Evolutionary conservation across 2,888 invertebrate species (phyloP).

Genomic region (Theodoxus fluviatilis): DNA sequence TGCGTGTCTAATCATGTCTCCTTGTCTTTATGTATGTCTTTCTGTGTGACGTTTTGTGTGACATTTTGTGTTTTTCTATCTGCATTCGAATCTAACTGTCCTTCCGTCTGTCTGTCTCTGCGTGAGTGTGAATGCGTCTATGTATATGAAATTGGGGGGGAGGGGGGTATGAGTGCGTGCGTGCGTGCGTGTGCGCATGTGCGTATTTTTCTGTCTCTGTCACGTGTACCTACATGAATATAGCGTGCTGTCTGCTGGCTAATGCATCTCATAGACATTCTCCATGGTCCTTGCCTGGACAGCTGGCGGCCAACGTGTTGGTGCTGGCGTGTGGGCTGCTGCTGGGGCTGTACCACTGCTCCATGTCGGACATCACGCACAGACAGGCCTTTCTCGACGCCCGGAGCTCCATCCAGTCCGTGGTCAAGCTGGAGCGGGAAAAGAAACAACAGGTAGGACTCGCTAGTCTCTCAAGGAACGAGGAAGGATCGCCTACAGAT

Average conservation of each 20-base stretch:
- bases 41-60: too few species aligned
- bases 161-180: not conserved
- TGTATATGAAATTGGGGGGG: not conserved
- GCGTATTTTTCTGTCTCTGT: not conserved
- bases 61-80: not conserved
- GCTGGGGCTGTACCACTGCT: slow-evolving; percentile 86
- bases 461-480: too few species aligned
- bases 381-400: slow-evolving; percentile 88
- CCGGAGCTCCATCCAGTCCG: slow-evolving; percentile 86
- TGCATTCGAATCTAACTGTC: not conserved
- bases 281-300: slow-evolving; percentile 46
- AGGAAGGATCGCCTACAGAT: too few species aligned
- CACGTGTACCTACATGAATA: too few species aligned
- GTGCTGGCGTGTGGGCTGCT: slow-evolving; percentile 81
- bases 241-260: not conserved
- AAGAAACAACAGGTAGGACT: slow-evolving; percentile 87
- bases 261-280: not conserved
- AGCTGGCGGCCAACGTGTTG: slow-evolving; percentile 81
- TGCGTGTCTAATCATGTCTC: slow-evolving; percentile 1
- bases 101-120: slow-evolving; percentile 1
- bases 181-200: not conserved
- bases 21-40: not conserved
- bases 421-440: slow-evolving; percentile 90
- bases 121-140: not conserved
- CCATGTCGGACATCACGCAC: slow-evolving; percentile 86